Evolutionary conservation across 2,797 vertebrate genomes (phyloP), one percentile per base, ranked within the genome.

Genomic region (Takifugu ocellatus): DNA sequence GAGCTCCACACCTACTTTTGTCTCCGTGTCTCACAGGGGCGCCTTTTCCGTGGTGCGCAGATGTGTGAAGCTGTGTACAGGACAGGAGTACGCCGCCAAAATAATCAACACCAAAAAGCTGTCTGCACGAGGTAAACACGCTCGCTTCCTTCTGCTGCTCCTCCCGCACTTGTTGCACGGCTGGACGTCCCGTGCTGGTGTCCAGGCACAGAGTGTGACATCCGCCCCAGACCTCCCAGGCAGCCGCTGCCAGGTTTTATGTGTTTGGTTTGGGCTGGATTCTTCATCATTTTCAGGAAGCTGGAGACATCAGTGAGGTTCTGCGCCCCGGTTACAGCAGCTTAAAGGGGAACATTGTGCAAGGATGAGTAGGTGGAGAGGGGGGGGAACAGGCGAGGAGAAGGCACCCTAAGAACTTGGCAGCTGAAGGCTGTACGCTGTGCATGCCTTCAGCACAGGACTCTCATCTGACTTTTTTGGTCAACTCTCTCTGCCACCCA

Each of bases 41-140:
- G 96, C 96, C 9, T 97, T 98, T 90, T 98, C 96, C 43, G 95
- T 98, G 77, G 96, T 98, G 84, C 93, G 96, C 73, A 92, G 95
- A 79, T 98, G 96, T 62, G 95, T 97, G 54, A 98, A 98, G 91
- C 93, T 98, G 82, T 96, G 94, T 75, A 95, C 93, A 2, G 96
- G 96, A 78, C 96, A 98, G 77, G 96, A 98, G 72, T 94, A 98
- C 0, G 96, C 96, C 0, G 96, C 96, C 78, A 98, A 98, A 93
- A 98, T 98, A 82, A 98, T 98, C 92, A 98, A 98, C 91, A 98
- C 96, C 86, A 98, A 98, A 93, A 98, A 98, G 89, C 91, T 98
- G 61, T 97, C 96, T 0, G 96, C 96, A 60, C 92, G 96, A 96
- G 96, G 96, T 98, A 90, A 91, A 93, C 26, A 9, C 51, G 5